Base-by-base conservation (phyloP, 23 tunicate species). In the Halocynthia aurantium region DNA sequence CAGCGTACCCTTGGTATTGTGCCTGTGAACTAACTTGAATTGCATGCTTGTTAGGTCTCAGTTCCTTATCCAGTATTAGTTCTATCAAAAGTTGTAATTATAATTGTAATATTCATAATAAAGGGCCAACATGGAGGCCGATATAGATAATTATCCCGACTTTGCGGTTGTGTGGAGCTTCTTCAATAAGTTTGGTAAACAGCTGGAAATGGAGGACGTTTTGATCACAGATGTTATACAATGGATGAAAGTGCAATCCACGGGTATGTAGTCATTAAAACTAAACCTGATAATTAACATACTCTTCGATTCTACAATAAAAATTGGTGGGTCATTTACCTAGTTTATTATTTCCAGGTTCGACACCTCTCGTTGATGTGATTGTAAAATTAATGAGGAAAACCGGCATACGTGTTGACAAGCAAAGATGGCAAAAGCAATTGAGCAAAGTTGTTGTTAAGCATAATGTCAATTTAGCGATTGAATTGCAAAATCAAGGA, bases 81-180 rank as follows among this genome's bases (percentile, higher is more conserved):
- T 31, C 44, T 31, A 31, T 4, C 44, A 31, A 31, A 31, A 31
- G 44, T 31, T 31, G 44, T 31, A 31, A 31, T 31, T 31, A 31
- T 0, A 31, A 31, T 31, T 31, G 44, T 31, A 4, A 31, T 31
- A 31, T 31, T 31, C 44, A 31, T 31, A 31, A 4, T 31, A 31
- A 31, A 31, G 44, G 44, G 44, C 44, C 44, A 31, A 31, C 44
- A 31, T 31, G 44, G 62, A 74, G 10, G 9, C 50, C 8, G 64
- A 52, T 13, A 53, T 55, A 55, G 78, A 74, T 13, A 74, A 74
- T 52, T 53, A 74, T 55, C 78, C 78, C 62, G 78, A 74, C 22
- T 74, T 74, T 74, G 78, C 78, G 19, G 78, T 74, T 8, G 21
- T 74, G 19, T 74, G 78, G 66, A 74, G 78, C 56, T 74, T 74